Evolutionary conservation across 2,797 vertebrate species (phyloP), one percentile per base, ranked within the genome.

Genomic region (Micromesistius poutassou): DNA sequence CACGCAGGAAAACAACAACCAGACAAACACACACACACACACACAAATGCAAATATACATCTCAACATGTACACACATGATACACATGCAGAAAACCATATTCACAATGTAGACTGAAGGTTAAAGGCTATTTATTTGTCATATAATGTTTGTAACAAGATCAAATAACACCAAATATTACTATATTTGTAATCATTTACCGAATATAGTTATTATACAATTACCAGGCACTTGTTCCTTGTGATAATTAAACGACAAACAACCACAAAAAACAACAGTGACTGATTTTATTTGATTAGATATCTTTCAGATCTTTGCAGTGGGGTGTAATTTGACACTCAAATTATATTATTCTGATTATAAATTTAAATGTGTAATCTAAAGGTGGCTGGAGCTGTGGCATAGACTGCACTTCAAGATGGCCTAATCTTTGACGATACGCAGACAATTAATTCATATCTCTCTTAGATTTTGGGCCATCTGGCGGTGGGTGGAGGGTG

Each of bases 11-110:
- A 76, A 38, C 46, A 16, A 50, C 16, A 50, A 13, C 4, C 55
- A 62, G 19, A 25, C 55, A 62, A 22, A 8, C 22, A 62, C 55
- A 62, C 5, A 62, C 31, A 19, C 40, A 83, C 70, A 78, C 79
- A 79, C 79, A 87, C 78, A 80, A 85, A 50, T n/a, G 74, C 77
- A 38, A 12, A 83, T 66, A 78, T 78, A 79, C 79, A 87, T 77
- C 79, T 85, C 35, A 25, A 76, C 77, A 38, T 14, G 16, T 14
- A 83, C 70, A 77, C 79, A 79, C 79, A n/a, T 86, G 77, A 80
- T 86, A 55, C 31, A 80, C 85, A 87, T 68, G 7, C 33, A 30
- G 71, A 74, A 12, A 75, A 66, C 71, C 33, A 73, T 68, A 72
- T 66, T 76, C 72, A 68, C 31, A 75, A 28, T 74, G 33, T 50